phyloP scores from a whole-genome alignment of 2,888 invertebrate species.

The Sericinus montela region DNA sequence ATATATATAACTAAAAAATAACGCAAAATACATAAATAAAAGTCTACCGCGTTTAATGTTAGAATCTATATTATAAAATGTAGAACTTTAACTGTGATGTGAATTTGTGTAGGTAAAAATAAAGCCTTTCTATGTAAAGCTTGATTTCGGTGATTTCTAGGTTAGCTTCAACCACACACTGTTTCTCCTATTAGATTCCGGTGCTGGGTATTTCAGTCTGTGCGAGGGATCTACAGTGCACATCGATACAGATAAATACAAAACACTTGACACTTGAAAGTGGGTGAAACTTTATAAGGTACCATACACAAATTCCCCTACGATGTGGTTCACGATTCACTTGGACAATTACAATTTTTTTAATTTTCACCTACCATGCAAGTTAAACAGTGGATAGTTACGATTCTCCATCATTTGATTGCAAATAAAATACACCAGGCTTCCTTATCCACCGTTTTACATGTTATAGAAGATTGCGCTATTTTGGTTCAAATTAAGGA shows the following conservation, averaged over 20 bases:
- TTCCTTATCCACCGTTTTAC: conserved; percentile 44
- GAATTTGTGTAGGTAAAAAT: conserved; percentile 77
- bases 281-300: conserved; percentile 80
- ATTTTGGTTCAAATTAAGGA: conserved; percentile 15
- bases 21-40: too few species aligned
- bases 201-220: conserved; percentile 26
- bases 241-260: conserved; percentile 55
- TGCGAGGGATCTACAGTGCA: conserved; percentile 59
- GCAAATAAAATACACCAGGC: conserved; percentile 1
- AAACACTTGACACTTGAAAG: conserved; percentile 54
- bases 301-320: conserved; percentile 78
- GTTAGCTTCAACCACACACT: conserved; percentile 12
- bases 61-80: too few species aligned
- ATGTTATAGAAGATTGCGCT: conserved; percentile 38
- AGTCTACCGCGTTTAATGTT: too few species aligned
- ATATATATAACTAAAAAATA: too few species aligned
- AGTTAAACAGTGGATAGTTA: conserved; percentile 44
- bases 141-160: conserved; percentile 13
- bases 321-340: conserved; percentile 37
- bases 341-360: conserved; percentile 28
- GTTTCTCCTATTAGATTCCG: conserved; percentile 6
- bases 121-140: conserved; percentile 47
- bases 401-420: not conserved
- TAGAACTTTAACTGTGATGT: conserved; percentile 40
- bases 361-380: conserved; percentile 62